Percentiles rank a stretch among this genome's conserved stretches.
These are phyloP conservation scores for Myrmecobius fasciatus DNA, from an alignment of 2,113 vertebrate genomes.

Conservation along the genomic window DNA sequence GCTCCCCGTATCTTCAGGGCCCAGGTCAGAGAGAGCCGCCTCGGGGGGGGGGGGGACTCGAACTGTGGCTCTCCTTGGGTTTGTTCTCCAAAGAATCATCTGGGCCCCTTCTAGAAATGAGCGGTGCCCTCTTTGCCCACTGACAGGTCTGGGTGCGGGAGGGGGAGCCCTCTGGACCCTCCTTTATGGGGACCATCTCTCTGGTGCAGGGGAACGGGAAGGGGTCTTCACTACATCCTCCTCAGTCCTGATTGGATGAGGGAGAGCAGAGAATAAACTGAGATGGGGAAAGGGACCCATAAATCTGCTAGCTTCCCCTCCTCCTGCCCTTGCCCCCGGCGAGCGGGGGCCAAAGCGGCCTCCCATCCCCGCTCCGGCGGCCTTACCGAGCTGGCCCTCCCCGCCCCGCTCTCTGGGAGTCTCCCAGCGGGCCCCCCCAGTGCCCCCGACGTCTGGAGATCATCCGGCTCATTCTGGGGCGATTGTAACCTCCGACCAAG, in stretches of 20 bases:
- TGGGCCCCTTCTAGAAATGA: no score
- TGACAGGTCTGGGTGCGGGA: not conserved
- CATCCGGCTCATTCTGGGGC: constrained; percentile 83
- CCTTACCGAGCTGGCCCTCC: constrained; percentile 71
- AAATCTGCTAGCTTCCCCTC: not conserved
- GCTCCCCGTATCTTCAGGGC: not conserved
- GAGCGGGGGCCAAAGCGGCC: not conserved
- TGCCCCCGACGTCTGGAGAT: constrained; percentile 52
- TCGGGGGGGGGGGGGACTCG: not conserved
- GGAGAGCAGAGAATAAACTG: not conserved
- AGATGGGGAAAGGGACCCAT: not conserved
- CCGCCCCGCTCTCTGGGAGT: not conserved
- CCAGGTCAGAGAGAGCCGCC: not conserved
- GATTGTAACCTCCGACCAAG: constrained; percentile 87
- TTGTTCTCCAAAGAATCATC: not conserved
- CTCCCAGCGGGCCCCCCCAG: not conserved
- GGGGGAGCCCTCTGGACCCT: constrained; percentile 1
- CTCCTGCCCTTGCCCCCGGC: not conserved
- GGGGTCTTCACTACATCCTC: not conserved
- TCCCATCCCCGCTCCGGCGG: constrained; percentile 54
- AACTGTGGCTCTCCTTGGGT: not conserved
- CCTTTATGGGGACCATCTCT: not conserved
- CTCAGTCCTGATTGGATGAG: not conserved
- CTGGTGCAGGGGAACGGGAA: not conserved
- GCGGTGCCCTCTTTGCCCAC: no score